These are phyloP conservation scores for Tromatobia lineatoria DNA, from an alignment of 2,888 invertebrate genomes.

Conservation along the genomic window DNA sequence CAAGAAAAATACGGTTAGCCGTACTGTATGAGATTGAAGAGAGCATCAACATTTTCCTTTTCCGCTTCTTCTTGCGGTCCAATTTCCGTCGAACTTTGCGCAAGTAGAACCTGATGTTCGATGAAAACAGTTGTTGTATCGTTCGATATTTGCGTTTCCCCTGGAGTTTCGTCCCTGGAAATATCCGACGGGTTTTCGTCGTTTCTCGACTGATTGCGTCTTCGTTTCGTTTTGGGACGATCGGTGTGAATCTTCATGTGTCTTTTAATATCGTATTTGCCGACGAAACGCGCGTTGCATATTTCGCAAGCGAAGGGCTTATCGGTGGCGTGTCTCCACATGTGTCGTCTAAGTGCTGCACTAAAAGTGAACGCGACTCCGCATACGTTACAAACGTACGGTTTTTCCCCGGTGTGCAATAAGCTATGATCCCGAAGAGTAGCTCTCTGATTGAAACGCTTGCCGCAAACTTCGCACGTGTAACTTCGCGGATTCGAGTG, in stretches of 20 bases:
- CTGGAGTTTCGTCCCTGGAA: conserved; percentile 61
- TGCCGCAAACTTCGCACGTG: conserved; percentile 83
- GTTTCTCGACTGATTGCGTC: conserved; percentile 50
- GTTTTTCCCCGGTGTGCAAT: conserved; percentile 83
- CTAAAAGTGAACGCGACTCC: conserved; percentile 83
- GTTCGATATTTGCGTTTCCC: neutral
- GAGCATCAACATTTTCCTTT: conserved; percentile 82
- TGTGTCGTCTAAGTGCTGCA: conserved; percentile 82
- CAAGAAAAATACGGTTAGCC: conserved; percentile 65
- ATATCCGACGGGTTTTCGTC: conserved; percentile 24
- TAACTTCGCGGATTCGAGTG: conserved; percentile 83
- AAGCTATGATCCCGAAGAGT: conserved; percentile 82
- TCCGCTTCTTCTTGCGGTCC: conserved; percentile 79
- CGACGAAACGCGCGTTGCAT: conserved; percentile 81
- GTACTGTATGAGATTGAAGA: conserved; percentile 81
- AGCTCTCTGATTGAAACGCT: conserved; percentile 83
- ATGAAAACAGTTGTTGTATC: conserved; percentile 73
- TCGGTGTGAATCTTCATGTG: conserved; percentile 82
- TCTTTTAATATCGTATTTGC: conserved; percentile 82
- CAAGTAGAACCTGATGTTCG: conserved; percentile 78
- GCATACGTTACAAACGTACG: conserved; percentile 82
- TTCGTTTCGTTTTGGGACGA: conserved; percentile 73
- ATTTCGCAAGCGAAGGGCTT: conserved; percentile 82
- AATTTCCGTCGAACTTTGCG: conserved; percentile 75
- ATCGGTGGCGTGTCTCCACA: conserved; percentile 80